Evolutionary conservation across 2,797 vertebrate genomes (phyloP), one percentile per base, ranked within the genome.

Genomic region (Echiichthys vipera): DNA sequence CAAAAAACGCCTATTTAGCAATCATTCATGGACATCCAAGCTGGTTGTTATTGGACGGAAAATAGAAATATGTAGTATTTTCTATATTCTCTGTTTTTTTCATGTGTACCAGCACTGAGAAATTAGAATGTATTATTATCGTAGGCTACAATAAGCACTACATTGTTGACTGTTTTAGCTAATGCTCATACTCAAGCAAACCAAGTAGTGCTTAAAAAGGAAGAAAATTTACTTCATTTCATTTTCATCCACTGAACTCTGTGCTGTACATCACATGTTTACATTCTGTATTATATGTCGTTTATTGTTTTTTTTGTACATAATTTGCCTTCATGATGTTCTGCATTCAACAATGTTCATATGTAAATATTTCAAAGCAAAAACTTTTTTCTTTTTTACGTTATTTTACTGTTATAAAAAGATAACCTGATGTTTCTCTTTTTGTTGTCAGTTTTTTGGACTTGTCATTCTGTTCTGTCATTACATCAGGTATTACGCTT

Each of bases 401-500:
- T n/a, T n/a, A n/a, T 82, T 82, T 74, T 65, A 75, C 43, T 47
- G 54, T 84, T 88, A 83, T 69, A 68, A 71, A 84, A 77, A 5
- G 9, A 90, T 83, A 89, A 93, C 94, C 95, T 95, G 85, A 83
- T 90, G 82, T 79, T 94, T 83, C 18, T 70, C 24, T 92, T 65
- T 59, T 66, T 69, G 70, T 62, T 72, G 32, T 66, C 74, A 69
- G 49, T 73, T 83, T 88, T 83, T 77, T 81, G 80, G 77, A 81
- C 77, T 87, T 80, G 80, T 84, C 77, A 65, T 88, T 91, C 71
- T 81, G 74, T 92, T 91, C 67, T 78, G 81, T 91, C 84, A 89
- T 86, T 66, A 49, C 94, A 96, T 96, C 95, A 96, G 96, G 95
- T 96, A 90, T 91, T 91, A 88, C 91, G 96, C 96, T 96, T 92